Evolutionary conservation across 2,113 vertebrate species (phyloP), one percentile per base, ranked within the genome.

Genomic region (Etheostoma spectabile): DNA sequence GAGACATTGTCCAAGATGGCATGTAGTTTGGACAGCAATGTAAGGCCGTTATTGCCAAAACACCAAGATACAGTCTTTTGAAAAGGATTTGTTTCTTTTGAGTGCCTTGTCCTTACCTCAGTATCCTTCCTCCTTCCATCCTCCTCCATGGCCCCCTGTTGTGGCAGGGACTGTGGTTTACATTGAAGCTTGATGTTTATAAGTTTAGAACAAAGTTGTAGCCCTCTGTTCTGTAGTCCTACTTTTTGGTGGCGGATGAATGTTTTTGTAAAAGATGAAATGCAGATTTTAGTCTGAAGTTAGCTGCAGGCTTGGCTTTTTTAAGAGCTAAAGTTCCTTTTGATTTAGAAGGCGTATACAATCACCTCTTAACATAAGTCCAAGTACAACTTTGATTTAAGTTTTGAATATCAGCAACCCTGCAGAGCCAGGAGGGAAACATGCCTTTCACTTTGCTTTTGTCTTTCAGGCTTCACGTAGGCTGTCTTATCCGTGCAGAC

Each of bases 111-210:
- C 18, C 33, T 72, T 61, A 77, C 66, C 72, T 86, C 67, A 42
- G 13, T 56, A 15, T 64, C 48, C 5, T 67, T 63, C 46, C 55
- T 24, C 42, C 35, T 27, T 66, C 62, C 42, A 22, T 81, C 45
- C 14, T 74, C 72, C 51, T 77, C 76, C 22, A 71, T 2, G 4
- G 33, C 38, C 79, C 81, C 60, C 76, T 45, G 73, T 21, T 78
- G 82, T 62, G 57, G 68, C 49, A 72, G 48, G 21, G 30, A 73
- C 15, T 77, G 72, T 57, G 77, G 84, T 83, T 89, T 81, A 83
- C 51, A 57, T 10, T 63, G 49, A 64, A 55, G 61, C 74, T 77
- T 83, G 49, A 77, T 70, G 79, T 78, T 74, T 82, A 56, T 60
- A 76, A 49, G 45, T 79, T 59, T 79, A 67, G 80, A 81, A 57